phyloP scores from a whole-genome alignment of 2,113 vertebrate genomes.

The Pungitius pungitius region DNA sequence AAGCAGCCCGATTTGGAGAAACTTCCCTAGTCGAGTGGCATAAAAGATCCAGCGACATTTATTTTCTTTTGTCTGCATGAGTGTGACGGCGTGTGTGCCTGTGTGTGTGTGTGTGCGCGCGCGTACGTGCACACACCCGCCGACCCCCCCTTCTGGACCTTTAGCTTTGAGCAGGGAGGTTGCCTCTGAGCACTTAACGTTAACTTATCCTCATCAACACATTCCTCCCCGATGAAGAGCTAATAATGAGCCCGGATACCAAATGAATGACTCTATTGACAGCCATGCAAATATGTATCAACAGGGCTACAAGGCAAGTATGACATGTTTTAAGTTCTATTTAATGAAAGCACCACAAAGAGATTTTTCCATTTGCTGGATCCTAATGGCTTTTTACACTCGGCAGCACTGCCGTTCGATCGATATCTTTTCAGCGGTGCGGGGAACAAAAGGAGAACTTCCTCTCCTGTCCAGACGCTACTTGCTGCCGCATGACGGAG shows the following conservation, averaged over 20 bases:
- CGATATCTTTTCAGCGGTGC: constrained; percentile 18
- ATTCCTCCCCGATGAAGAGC: constrained; percentile 30
- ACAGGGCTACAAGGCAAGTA: neutral
- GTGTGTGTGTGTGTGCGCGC: neutral
- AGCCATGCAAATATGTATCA: constrained; percentile 17
- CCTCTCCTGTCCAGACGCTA: constrained; percentile 51
- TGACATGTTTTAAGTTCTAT: constrained; percentile 1
- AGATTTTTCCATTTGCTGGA: constrained; percentile 9
- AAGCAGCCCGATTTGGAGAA: constrained; percentile 71
- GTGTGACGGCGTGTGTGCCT: neutral
- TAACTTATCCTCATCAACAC: constrained; percentile 30
- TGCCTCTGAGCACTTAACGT: too few species aligned
- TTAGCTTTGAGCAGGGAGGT: neutral
- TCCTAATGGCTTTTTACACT: constrained; percentile 9
- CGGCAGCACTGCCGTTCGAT: constrained; percentile 16
- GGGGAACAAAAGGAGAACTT: constrained; percentile 58
- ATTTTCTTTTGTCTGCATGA: constrained; percentile 62
- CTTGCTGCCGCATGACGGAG: constrained; percentile 55
- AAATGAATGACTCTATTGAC: constrained; percentile 5
- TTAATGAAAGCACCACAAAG: constrained; percentile 1
- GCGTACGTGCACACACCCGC: neutral
- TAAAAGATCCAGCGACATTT: constrained; percentile 61
- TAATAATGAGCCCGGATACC: neutral
- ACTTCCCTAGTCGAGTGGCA: constrained; percentile 65
- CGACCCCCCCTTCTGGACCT: neutral